Base-by-base conservation (phyloP, 1,140 invertebrate species). In the Semibalanus balanoides region DNA sequence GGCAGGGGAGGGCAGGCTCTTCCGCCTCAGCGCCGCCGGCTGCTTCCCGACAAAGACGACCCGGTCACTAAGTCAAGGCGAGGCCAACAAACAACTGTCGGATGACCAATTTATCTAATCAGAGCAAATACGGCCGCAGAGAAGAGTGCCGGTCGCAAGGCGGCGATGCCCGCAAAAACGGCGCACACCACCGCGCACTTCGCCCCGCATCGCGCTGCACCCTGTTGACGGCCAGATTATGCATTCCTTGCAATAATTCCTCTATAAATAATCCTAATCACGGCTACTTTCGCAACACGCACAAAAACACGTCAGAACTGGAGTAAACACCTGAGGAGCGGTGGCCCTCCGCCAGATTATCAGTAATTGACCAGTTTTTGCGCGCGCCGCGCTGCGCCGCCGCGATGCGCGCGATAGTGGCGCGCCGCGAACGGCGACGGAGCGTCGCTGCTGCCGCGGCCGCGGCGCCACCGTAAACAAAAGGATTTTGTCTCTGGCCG, bases 211-310 rank as follows among this genome's bases (percentile, higher is more conserved):
- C 22, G 51, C 51, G 51, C 51, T 64, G 51, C 22, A 1, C 51
- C 22, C 51, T 64, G 51, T 64, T 64, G 51, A 64, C 51, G 51
- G 51, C 22, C 51, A 64, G 51, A 64, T 64, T 64, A 64, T 25
- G 51, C 51, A 64, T 64, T 64, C 51, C 51, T 64, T 14, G 51
- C 51, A 64, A 64, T 64, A 64, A 64, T 64, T 64, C 51, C 51
- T 64, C 51, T 64, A 64, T 64, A 64, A 64, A 64, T 64, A 64
- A 64, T 64, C 51, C 51, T 64, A 64, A 64, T 64, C 51, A 64
- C 51, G 51, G 22, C 51, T 64, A 64, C 51, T 64, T 64, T 64
- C 51, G 51, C 51, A 64, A 64, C 51, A 19, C 22, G 51, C 51
- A 64, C 51, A 64, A 64, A 64, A 64, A 64, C 51, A 64, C 51